These are phyloP conservation scores for Drosophila basisetae DNA, from an alignment of 2,888 invertebrate species.

Conservation along the genomic window DNA sequence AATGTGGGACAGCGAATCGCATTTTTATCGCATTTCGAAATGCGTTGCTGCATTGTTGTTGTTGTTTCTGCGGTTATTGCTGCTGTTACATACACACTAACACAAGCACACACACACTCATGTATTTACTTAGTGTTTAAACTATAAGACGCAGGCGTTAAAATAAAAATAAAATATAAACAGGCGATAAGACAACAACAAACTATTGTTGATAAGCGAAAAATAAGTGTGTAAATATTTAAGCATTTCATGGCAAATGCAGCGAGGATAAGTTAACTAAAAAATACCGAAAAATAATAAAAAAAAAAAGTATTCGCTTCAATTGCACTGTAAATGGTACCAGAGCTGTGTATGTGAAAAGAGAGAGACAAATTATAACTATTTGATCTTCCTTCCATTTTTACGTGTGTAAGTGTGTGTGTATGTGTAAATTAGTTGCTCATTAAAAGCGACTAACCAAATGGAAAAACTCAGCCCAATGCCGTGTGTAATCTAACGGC, in stretches of 20 bases:
- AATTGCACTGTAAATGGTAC: background rate
- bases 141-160: slow-evolving; percentile 57
- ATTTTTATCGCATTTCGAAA: slow-evolving; percentile 68
- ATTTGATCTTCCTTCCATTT: background rate
- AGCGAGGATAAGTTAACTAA: slow-evolving; percentile 16
- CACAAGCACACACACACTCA: slow-evolving; percentile 1
- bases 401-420: background rate
- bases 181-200: slow-evolving; percentile 70
- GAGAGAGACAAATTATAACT: background rate
- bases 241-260: slow-evolving; percentile 29
- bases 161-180: slow-evolving; percentile 40
- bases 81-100: slow-evolving; percentile 25
- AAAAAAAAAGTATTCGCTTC: background rate
- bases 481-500: slow-evolving; percentile 53
- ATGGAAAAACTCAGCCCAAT: slow-evolving; percentile 45
- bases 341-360: background rate
- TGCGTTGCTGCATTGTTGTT: slow-evolving; percentile 38
- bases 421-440: slow-evolving; percentile 3
- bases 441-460: slow-evolving; percentile 25
- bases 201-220: slow-evolving; percentile 53
- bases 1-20: slow-evolving; percentile 65
- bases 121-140: slow-evolving; percentile 52
- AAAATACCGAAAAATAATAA: slow-evolving; percentile 1
- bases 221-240: slow-evolving; percentile 13
- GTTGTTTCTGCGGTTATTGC: slow-evolving; percentile 8